Conservation (phyloP, 1,140 invertebrate genomes). For the Anthonomus grandis region DNA sequence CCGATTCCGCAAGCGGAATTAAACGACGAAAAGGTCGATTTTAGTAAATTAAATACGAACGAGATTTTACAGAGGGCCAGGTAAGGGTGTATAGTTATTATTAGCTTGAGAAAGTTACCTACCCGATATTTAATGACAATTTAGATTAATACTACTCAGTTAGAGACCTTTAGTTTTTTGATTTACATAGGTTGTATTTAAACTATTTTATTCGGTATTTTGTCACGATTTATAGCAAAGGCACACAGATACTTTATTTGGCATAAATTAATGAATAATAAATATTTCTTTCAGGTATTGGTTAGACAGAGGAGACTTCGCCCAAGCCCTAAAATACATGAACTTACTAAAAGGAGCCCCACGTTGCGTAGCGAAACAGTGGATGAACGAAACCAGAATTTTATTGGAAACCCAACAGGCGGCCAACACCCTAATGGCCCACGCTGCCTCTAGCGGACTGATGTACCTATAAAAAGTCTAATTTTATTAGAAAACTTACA, state of each 20-base stretch:
- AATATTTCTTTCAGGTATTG: slow-evolving; percentile 61
- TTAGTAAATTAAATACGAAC: slow-evolving; percentile 73
- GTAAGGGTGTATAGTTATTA: slow-evolving; percentile 54
- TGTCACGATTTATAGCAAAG: too few relatives aligned
- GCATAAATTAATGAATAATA: background rate
- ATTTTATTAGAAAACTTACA: background rate
- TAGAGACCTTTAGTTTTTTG: too few relatives aligned
- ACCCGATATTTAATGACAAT: too few relatives aligned
- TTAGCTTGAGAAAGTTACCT: too few relatives aligned
- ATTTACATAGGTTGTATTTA: too few relatives aligned
- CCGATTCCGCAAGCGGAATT: slow-evolving; percentile 67
- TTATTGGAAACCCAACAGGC: slow-evolving; percentile 89
- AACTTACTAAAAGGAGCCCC: slow-evolving; percentile 85
- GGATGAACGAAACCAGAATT: slow-evolving; percentile 80
- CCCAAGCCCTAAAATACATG: slow-evolving; percentile 83
- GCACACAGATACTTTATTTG: background rate
- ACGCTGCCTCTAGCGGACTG: slow-evolving; percentile 72
- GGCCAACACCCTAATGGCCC: slow-evolving; percentile 79
- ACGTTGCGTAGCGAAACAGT: slow-evolving; percentile 74
- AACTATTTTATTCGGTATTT: too few relatives aligned
- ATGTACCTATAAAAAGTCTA: slow-evolving; percentile 62
- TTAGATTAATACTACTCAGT: too few relatives aligned
- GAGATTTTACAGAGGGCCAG: slow-evolving; percentile 83
- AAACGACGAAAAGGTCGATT: slow-evolving; percentile 64
- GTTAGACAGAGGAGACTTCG: slow-evolving; percentile 81